Base-by-base conservation (phyloP, 2,888 invertebrate genomes). In the Stramonita haemastoma region DNA sequence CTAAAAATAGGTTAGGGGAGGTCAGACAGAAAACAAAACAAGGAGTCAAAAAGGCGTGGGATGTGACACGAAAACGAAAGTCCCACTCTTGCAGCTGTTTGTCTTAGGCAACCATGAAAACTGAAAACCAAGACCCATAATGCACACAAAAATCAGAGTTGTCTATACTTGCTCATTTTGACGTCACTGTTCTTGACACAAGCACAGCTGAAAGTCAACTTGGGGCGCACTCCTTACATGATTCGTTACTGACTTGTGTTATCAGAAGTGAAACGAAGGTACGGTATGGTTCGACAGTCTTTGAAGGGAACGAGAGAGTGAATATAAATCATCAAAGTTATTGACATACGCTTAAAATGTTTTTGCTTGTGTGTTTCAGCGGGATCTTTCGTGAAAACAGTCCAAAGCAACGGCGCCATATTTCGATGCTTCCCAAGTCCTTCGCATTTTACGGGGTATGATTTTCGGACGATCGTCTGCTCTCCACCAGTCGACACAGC, bases 391-490 rank as follows among this genome's bases (percentile, higher is more conserved):
- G 70, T 77, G 22, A n/a, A 34, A 87, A 26, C 77, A 57, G 87
- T 79, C 22, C 57, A 26, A 88, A 88, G 81, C 88, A 88, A 87
- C 79, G 81, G 87, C 90, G 86, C 88, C 89, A 88, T 89, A 89
- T 90, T 90, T 90, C 90, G 90, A 86, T 81, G 89, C 34, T 86
- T 87, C 88, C 83, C 87, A 73, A 89, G 83, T 70, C 88, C 34
- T 86, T 87, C 88, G 73, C 87, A 73, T 84, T 29, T 46, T 60
- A 84, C 60, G 86, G 89, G 88, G 88, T 46, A 88, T 86, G 86
- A 87, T 19, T 66, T 26, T 57, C 19, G 26, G 60, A 36, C 73
- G 29, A 19, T 36, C 32, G 86, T 86, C 57, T 32, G 86, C 86
- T 86, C n/a, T n/a, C 11, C 29, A 66, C 22, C 57, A 32, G 32